Conservation (phyloP, 2,113 vertebrate species). For the Isichthys henryi region DNA sequence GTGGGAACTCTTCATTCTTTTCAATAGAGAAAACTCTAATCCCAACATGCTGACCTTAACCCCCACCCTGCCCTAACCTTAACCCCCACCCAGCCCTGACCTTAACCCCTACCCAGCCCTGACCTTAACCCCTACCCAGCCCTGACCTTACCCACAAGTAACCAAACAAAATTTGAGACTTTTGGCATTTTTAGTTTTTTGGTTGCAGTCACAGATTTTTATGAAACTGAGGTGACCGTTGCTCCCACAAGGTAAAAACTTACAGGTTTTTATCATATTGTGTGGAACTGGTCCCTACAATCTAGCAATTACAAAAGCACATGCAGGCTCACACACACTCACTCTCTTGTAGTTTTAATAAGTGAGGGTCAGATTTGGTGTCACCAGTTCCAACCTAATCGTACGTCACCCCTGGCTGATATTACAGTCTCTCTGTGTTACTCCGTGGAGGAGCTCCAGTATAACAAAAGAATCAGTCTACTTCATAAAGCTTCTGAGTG, state of each 20-base stretch:
- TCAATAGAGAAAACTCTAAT: not conserved
- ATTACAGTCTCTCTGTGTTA: not conserved
- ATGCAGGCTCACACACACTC: not conserved
- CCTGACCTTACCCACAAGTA: too few species aligned
- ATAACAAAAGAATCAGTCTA: not conserved
- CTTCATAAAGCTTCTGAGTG: not conserved
- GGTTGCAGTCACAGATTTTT: not conserved
- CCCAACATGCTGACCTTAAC: too few species aligned
- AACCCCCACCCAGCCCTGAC: too few species aligned
- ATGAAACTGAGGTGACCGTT: not conserved
- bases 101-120: too few species aligned
- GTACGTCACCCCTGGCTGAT: not conserved
- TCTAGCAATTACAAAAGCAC: not conserved
- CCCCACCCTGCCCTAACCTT: too few species aligned
- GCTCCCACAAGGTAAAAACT: not conserved
- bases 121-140: too few species aligned
- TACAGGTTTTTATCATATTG: not conserved
- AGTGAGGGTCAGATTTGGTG: not conserved
- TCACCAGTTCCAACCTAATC: not conserved
- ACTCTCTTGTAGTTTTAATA: not conserved
- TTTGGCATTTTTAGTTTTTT: too few species aligned
- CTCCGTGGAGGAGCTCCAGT: not conserved
- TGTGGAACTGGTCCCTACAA: too few species aligned
- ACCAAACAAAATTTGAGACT: too few species aligned
- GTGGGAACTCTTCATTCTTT: not conserved